phyloP scores from a whole-genome alignment of 2,888 invertebrate genomes.

The Crepidodera aurea region DNA sequence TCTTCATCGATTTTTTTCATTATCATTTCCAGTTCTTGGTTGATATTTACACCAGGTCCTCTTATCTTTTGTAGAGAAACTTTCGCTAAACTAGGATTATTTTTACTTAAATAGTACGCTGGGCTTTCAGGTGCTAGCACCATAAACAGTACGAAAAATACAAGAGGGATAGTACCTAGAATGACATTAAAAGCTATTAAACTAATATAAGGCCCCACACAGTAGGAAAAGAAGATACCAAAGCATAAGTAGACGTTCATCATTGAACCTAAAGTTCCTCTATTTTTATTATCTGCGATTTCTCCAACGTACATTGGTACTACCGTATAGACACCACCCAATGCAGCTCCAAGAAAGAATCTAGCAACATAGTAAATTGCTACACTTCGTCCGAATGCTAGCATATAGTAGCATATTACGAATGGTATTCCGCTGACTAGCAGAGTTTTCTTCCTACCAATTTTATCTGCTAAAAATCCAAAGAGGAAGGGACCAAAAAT shows the following conservation, averaged over 20 bases:
- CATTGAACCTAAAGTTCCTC: slow-evolving; percentile 83
- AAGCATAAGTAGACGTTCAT: slow-evolving; percentile 76
- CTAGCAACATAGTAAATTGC: slow-evolving; percentile 66
- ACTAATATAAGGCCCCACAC: slow-evolving; percentile 74
- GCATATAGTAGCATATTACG: slow-evolving; percentile 74
- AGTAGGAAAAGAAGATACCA: slow-evolving; percentile 75
- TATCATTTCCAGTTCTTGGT: slow-evolving; percentile 66
- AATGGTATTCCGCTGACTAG: slow-evolving; percentile 68
- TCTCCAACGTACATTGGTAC: slow-evolving; percentile 89
- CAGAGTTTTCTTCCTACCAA: slow-evolving; percentile 74
- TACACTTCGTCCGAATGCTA: slow-evolving; percentile 66
- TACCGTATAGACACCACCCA: slow-evolving; percentile 76
- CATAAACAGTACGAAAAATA: slow-evolving; percentile 67
- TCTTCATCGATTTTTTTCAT: slow-evolving; percentile 58
- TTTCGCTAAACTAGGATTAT: slow-evolving; percentile 69
- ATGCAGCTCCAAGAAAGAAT: slow-evolving; percentile 70
- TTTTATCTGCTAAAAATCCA: slow-evolving; percentile 70
- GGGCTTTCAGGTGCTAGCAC: slow-evolving; percentile 86
- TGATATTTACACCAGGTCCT: slow-evolving; percentile 67
- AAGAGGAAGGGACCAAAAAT: slow-evolving; percentile 71
- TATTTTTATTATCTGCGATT: slow-evolving; percentile 78
- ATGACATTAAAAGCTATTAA: slow-evolving; percentile 71
- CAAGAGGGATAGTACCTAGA: slow-evolving; percentile 62
- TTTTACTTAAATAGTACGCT: slow-evolving; percentile 70
- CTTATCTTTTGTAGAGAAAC: slow-evolving; percentile 73